Evolutionary conservation across 2,888 invertebrate genomes (phyloP).

Genomic region (Hydraecia micacea): DNA sequence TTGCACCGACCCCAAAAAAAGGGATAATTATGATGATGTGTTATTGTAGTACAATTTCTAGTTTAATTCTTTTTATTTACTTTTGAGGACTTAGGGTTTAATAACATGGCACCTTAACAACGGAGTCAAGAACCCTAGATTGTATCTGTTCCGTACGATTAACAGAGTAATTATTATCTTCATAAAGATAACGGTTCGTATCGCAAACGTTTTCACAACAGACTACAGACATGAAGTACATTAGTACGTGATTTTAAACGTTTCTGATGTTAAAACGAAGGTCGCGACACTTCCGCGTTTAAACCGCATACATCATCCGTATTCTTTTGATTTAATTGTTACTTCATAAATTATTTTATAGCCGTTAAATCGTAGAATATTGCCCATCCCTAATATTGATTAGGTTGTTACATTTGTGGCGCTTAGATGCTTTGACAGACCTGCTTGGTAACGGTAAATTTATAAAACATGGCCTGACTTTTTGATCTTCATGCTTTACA

Average conservation of each 20-base stretch:
- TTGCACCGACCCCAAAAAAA: background rate
- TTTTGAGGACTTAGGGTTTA: background rate
- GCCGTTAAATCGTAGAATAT: slow-evolving; percentile 26
- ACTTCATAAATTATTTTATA: slow-evolving; percentile 43
- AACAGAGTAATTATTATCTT: slow-evolving; percentile 57
- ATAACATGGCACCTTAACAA: slow-evolving; percentile 4
- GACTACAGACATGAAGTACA: slow-evolving; percentile 40
- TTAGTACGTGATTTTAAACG: slow-evolving; percentile 74
- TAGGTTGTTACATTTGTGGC: slow-evolving; percentile 22
- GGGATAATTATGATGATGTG: background rate
- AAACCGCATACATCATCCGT: slow-evolving; percentile 68
- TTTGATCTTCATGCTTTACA: slow-evolving; percentile 22
- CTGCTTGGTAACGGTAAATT: slow-evolving; percentile 40
- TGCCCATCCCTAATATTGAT: slow-evolving; percentile 23
- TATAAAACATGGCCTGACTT: slow-evolving; percentile 21
- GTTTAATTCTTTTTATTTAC: background rate
- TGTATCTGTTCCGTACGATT: slow-evolving; percentile 48
- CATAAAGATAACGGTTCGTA: slow-evolving; percentile 58
- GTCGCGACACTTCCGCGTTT: slow-evolving; percentile 73
- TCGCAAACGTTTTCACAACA: slow-evolving; percentile 68
- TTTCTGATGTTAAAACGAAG: slow-evolving; percentile 70
- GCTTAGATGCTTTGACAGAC: slow-evolving; percentile 40
- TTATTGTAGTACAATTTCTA: background rate
- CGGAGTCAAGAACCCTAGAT: slow-evolving; percentile 45
- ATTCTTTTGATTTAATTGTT: slow-evolving; percentile 57